Evolutionary conservation across 2,888 invertebrate species (phyloP).

Genomic region (Polia nebulosa): DNA sequence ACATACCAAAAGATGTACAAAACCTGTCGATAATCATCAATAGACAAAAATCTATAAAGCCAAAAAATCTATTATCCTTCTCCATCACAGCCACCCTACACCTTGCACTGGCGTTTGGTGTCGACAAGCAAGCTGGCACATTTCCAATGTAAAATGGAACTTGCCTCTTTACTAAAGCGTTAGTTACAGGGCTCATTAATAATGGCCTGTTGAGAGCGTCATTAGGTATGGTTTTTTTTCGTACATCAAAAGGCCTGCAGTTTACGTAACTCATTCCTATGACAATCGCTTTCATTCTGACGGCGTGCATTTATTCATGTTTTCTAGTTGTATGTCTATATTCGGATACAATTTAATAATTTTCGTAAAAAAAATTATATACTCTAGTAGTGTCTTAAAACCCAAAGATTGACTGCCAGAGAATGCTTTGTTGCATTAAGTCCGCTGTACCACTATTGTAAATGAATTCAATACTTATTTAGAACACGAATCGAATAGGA

Average conservation of each 20-base stretch:
- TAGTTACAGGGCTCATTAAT: conserved; percentile 81
- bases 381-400: too few relatives aligned
- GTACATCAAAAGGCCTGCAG: conserved; percentile 25
- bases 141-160: conserved; percentile 85
- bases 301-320: too few relatives aligned
- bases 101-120: conserved; percentile 69
- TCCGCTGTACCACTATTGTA: too few relatives aligned
- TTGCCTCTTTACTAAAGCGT: conserved; percentile 76
- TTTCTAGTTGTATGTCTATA: too few relatives aligned
- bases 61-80: conserved; percentile 16
- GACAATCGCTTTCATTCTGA: conserved; percentile 7
- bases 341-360: too few relatives aligned
- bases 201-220: conserved; percentile 76
- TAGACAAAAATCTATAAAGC: conserved; percentile 2
- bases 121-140: conserved; percentile 81
- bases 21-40: conserved; percentile 1
- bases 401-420: too few relatives aligned
- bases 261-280: background rate
- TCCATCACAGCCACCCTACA: conserved; percentile 62
- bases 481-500: too few relatives aligned
- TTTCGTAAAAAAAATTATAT: too few relatives aligned
- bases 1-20: background rate
- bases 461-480: too few relatives aligned
- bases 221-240: conserved; percentile 63
- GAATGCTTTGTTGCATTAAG: too few relatives aligned